Percentiles rank a stretch among this genome's conserved stretches.
Conservation (phyloP, 1,140 invertebrate genomes). For the Eulimnadia texana region DNA sequence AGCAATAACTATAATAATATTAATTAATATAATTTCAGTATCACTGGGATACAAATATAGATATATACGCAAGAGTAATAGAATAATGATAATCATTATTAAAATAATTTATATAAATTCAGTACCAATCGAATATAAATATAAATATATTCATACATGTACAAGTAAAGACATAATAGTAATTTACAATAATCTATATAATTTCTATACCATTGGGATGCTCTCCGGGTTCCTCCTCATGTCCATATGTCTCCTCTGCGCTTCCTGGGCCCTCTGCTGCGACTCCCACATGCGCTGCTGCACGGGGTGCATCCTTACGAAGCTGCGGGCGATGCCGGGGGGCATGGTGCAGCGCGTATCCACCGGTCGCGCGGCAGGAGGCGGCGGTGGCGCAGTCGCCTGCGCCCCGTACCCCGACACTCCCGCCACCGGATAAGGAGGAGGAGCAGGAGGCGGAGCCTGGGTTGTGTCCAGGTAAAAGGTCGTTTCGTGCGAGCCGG, state of each 20-base stretch:
- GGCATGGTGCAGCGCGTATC: constrained; percentile 19
- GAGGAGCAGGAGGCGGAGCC: not conserved
- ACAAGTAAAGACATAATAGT: not conserved
- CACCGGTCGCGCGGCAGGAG: constrained; percentile 18
- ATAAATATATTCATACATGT: too few relatives aligned
- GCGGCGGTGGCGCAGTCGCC: constrained; percentile 13
- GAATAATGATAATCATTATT: too few relatives aligned
- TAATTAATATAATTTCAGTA: too few relatives aligned
- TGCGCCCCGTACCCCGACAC: not conserved
- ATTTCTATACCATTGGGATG: constrained; percentile 13
- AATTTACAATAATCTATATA: not conserved
- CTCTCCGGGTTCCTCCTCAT: constrained; percentile 18
- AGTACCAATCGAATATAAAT: too few relatives aligned
- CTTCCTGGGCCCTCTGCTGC: constrained; percentile 54
- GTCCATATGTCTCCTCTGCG: constrained; percentile 42
- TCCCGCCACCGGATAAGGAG: not conserved
- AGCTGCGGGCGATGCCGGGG: constrained; percentile 6
- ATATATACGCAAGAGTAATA: too few relatives aligned
- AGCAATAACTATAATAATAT: too few relatives aligned
- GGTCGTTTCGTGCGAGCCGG: not conserved
- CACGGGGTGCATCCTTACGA: constrained; percentile 30
- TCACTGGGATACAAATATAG: too few relatives aligned
- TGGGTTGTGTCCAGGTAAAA: not conserved
- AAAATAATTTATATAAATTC: too few relatives aligned
- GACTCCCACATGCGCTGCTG: constrained; percentile 56